phyloP scores from a whole-genome alignment of 2,797 vertebrate genomes.

The Falco novaeseelandiae region DNA sequence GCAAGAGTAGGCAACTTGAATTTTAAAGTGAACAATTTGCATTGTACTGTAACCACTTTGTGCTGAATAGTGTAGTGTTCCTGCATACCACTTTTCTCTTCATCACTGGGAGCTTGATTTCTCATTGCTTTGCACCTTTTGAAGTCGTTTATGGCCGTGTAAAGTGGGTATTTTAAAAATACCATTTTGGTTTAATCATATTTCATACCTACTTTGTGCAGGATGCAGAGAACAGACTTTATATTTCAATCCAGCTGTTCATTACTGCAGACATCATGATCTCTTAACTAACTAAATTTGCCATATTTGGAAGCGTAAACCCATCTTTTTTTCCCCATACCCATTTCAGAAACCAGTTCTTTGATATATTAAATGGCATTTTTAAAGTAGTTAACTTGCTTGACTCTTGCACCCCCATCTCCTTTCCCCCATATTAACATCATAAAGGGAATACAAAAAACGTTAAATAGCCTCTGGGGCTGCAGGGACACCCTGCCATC shows the following conservation, averaged over 20 bases:
- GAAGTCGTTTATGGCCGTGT: neutral
- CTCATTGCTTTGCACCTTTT: neutral
- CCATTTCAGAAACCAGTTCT: neutral
- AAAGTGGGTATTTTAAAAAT: neutral
- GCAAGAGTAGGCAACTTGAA: neutral
- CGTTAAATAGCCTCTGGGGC: neutral
- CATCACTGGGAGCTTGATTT: neutral
- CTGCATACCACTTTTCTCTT: neutral
- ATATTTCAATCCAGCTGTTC: neutral
- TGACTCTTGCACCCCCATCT: neutral
- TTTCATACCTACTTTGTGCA: neutral
- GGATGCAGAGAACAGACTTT: neutral
- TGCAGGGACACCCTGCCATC: neutral
- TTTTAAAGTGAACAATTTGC: constrained; percentile 29
- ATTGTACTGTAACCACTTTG: neutral
- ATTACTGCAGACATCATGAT: neutral
- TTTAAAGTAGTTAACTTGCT: neutral
- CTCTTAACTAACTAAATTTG: neutral
- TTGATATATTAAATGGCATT: neutral
- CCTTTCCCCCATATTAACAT: neutral
- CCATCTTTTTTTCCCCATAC: neutral
- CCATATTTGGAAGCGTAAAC: neutral
- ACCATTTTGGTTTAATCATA: neutral
- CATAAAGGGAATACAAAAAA: neutral
- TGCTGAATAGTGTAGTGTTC: neutral